These are phyloP conservation scores for Oedothorax gibbosus DNA, from an alignment of 1,140 invertebrate species.

Conservation along the genomic window DNA sequence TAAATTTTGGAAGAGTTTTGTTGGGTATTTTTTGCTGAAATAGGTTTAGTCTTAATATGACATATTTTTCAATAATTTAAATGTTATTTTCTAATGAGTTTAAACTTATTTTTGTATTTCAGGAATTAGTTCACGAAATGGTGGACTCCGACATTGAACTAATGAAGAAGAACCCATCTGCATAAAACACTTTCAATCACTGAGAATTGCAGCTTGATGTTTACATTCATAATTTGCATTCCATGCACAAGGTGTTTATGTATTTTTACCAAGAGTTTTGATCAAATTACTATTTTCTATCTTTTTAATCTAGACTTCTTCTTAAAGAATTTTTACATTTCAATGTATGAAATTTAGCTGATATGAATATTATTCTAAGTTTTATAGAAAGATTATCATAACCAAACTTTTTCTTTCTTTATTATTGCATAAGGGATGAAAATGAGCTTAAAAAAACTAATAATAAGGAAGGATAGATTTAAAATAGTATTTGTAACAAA, in stretches of 20 bases:
- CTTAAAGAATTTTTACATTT: not conserved
- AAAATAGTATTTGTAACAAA: too few species aligned
- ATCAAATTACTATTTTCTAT: not conserved
- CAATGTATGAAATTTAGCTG: too few species aligned
- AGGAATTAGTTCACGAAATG: conserved; percentile 95
- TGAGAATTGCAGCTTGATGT: not conserved
- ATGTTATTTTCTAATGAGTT: not conserved
- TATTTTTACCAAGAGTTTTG: not conserved
- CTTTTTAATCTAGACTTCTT: not conserved
- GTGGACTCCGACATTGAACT: conserved; percentile 91
- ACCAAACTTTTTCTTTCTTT: too few species aligned
- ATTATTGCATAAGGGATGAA: too few species aligned
- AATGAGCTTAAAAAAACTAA: too few species aligned
- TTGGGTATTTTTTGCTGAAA: too few species aligned
- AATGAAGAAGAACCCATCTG: conserved; percentile 92
- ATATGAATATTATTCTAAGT: too few species aligned
- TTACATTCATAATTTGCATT: not conserved
- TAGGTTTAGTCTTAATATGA: too few species aligned
- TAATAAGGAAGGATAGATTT: too few species aligned
- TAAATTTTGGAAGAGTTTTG: too few species aligned
- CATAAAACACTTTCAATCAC: conserved; percentile 71
- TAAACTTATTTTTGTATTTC: conserved; percentile 65
- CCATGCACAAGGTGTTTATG: not conserved
- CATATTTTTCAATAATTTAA: not conserved
- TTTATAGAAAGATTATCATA: too few species aligned